Evolutionary conservation across 1,140 invertebrate genomes (phyloP), one percentile per base, ranked within the genome.

Genomic region (Ooceraea biroi): DNA sequence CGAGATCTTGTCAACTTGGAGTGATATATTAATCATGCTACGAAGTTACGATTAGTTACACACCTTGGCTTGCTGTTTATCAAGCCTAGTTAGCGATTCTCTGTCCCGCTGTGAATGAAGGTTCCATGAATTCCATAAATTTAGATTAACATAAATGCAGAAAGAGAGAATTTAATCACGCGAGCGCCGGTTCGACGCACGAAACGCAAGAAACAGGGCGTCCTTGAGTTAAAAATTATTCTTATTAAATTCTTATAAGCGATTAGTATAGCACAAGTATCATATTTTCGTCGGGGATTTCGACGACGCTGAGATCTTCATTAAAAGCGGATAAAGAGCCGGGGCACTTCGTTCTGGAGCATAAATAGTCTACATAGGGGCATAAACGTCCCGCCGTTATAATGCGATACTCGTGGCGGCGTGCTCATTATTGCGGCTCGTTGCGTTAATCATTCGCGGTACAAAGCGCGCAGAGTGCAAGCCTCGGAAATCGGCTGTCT

Each of bases 141-240:
- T 57, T 80, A 80, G 25, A 80, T 80, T 30, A 30, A 71, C 76
- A 71, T 71, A 80, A 80, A 80, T 80, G n/a, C n/a, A 55, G 5
- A 17, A 58, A 57, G 65, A 55, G 52, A 78, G 48, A 12, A 52
- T 12, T 44, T n/a, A 57, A 58, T 80, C 36, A 80, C 46, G 66
- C 12, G 19, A 12, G 14, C 30, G n/a, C n/a, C n/a, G 36, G 36
- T 36, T 27, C 2, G 17, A 1, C 7, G 5, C 3, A 0, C 12
- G 11, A 27, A 5, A 17, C 44, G 0, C 7, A 19, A 1, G 19
- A 10, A 10, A 17, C 27, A 30, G 8, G 17, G 41, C 25, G 1
- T 19, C 36, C 14, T 48, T 48, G 2, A 36, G 10, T 72, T 27
- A 3, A 36, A 22, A 25, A 36, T 71, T 44, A 41, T 36, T 2